Percentiles rank a stretch among this genome's conserved stretches.
phyloP scores from a whole-genome alignment of 2,888 invertebrate species.

The Phalangium opilio region DNA sequence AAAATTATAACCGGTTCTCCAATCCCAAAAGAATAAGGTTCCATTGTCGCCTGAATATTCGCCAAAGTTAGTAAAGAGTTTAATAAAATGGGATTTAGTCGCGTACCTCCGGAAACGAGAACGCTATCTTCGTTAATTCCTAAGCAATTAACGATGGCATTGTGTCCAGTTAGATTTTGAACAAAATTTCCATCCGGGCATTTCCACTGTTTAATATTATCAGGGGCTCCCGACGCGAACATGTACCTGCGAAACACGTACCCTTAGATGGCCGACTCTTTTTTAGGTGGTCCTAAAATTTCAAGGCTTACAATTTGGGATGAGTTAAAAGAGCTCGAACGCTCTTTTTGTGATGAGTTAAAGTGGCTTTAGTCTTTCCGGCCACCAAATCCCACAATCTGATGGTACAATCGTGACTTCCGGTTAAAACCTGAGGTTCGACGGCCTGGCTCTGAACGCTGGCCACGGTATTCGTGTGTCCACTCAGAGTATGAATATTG shows the following conservation, averaged over 20 bases:
- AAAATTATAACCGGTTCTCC: constrained; percentile 98
- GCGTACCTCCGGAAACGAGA: constrained; percentile 69
- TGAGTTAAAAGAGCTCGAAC: constrained; percentile 42
- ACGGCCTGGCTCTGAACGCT: constrained; percentile 80
- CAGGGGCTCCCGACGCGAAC: constrained; percentile 95
- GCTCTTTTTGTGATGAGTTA: constrained; percentile 97
- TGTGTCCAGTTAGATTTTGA: constrained; percentile 91
- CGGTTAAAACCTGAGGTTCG: constrained; percentile 62
- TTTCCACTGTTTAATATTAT: constrained; percentile 98
- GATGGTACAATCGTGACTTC: constrained; percentile 79
- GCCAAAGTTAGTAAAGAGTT: no score
- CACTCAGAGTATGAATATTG: constrained; percentile 86
- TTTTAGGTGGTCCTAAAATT: no score
- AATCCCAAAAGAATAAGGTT: constrained; percentile 94
- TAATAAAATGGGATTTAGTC: no score
- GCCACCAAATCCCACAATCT: constrained; percentile 95
- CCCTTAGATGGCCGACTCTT: no score
- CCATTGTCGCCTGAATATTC: constrained; percentile 64
- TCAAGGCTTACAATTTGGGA: constrained; percentile 39
- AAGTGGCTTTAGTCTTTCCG: constrained; percentile 78
- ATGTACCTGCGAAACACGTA: constrained; percentile 45
- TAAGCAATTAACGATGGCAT: constrained; percentile 91
- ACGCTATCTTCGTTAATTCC: constrained; percentile 90
- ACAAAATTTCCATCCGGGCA: constrained; percentile 95
- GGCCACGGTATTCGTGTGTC: constrained; percentile 95